Evolutionary conservation across 1,140 invertebrate species (phyloP).

Genomic region (Drosophila mauritiana): DNA sequence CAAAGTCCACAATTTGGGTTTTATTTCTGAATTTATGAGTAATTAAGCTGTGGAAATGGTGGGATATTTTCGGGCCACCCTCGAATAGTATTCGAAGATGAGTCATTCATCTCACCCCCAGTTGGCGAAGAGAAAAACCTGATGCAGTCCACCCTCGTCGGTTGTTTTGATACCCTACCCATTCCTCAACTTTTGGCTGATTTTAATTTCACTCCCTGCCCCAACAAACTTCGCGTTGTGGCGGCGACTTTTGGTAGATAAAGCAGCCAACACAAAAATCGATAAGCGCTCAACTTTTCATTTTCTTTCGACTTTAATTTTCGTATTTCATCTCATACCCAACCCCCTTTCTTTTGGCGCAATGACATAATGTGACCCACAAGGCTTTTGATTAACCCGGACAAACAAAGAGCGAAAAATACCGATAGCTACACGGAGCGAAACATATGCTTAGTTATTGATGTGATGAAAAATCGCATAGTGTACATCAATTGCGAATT

Average conservation of each 20-base stretch:
- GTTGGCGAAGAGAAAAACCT: neutral
- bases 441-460: neutral
- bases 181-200: neutral
- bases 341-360: neutral
- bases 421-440: neutral
- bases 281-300: constrained; percentile 62
- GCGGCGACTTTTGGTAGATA: constrained; percentile 21
- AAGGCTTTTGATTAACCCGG: constrained; percentile 47
- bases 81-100: constrained; percentile 27
- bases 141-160: constrained; percentile 27
- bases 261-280: constrained; percentile 57
- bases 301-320: constrained; percentile 64
- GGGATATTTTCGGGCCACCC: constrained; percentile 24
- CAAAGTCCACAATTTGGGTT: constrained; percentile 4
- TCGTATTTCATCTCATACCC: constrained; percentile 31
- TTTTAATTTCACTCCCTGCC: constrained; percentile 53
- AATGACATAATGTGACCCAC: constrained; percentile 72
- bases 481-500: too few relatives aligned
- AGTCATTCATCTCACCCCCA: constrained; percentile 23
- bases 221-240: constrained; percentile 59
- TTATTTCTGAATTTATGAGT: constrained; percentile 26
- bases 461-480: neutral
- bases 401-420: constrained; percentile 21
- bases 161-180: constrained; percentile 10
- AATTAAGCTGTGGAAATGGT: constrained; percentile 27